Percentiles rank a stretch among this genome's conserved stretches.
These are phyloP conservation scores for Odontocerum albicorne DNA, from an alignment of 2,888 invertebrate genomes.

Conservation along the genomic window DNA sequence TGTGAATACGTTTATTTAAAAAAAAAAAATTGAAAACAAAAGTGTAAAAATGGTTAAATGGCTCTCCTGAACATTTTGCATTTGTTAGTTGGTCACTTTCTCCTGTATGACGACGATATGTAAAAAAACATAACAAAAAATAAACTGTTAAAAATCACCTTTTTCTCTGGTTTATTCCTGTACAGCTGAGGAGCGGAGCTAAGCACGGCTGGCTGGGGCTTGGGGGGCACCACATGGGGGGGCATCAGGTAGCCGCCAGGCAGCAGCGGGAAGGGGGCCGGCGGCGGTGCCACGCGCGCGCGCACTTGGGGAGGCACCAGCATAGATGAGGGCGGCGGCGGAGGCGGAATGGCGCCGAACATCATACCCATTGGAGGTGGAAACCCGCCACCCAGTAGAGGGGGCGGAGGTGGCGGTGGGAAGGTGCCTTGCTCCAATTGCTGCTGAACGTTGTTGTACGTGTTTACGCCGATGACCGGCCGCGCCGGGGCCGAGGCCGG, in stretches of 20 bases:
- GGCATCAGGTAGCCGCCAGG: conserved; percentile 40
- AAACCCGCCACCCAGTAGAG: conserved; percentile 48
- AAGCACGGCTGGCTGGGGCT: conserved; percentile 64
- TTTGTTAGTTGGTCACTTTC: too few species aligned
- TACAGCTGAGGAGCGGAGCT: conserved; percentile 72
- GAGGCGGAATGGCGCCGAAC: conserved; percentile 66
- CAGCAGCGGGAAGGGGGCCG: conserved; percentile 48
- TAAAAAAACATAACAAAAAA: too few species aligned
- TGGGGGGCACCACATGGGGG: conserved; percentile 51
- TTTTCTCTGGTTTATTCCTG: conserved; percentile 42
- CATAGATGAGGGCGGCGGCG: conserved; percentile 65
- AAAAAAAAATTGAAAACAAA: too few species aligned
- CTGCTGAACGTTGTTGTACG: conserved; percentile 71
- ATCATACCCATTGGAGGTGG: conserved; percentile 42
- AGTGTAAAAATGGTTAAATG: too few species aligned
- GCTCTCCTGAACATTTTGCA: not conserved
- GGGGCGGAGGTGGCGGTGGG: conserved; percentile 64
- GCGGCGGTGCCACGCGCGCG: conserved; percentile 41
- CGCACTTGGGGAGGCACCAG: conserved; percentile 72
- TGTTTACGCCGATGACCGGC: conserved; percentile 72
- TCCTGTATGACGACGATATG: too few species aligned
- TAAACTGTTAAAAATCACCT: conserved; percentile 25
- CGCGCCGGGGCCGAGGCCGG: conserved; percentile 56
- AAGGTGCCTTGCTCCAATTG: conserved; percentile 59
- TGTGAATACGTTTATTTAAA: too few species aligned